These are phyloP conservation scores for Archaeoteleia sp. DNA, from an alignment of 2,888 invertebrate species.

Conservation along the genomic window DNA sequence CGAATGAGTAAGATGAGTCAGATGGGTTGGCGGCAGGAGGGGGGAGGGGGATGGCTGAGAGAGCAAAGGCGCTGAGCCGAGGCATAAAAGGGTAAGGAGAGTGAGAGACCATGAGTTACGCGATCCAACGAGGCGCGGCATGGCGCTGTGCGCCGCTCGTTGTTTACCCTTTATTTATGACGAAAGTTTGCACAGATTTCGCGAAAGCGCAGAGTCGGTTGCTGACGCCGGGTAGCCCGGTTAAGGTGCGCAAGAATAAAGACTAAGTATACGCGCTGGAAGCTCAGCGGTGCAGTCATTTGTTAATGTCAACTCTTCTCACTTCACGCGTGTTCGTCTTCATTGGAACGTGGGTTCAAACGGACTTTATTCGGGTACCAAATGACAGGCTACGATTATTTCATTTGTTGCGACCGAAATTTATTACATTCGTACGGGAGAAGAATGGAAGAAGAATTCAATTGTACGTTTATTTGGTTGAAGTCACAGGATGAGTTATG, in stretches of 20 bases:
- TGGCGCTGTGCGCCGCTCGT: slow-evolving; percentile 53
- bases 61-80: slow-evolving; percentile 19
- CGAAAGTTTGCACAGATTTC: slow-evolving; percentile 72
- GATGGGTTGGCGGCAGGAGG: slow-evolving; percentile 39
- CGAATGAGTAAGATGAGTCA: no score
- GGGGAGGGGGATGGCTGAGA: slow-evolving; percentile 35
- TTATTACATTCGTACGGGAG: no score
- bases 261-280: slow-evolving; percentile 51
- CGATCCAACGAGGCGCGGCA: slow-evolving; percentile 51
- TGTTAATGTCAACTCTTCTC: slow-evolving; percentile 63
- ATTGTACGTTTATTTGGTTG: no score
- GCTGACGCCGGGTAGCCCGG: slow-evolving; percentile 56
- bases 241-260: slow-evolving; percentile 56
- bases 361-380: background rate
- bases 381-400: no score
- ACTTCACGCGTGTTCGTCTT: slow-evolving; percentile 20
- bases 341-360: background rate
- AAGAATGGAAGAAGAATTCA: no score
- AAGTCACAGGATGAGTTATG: no score
- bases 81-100: slow-evolving; percentile 42
- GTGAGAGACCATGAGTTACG: slow-evolving; percentile 60
- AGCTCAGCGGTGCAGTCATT: slow-evolving; percentile 64
- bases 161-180: slow-evolving; percentile 74
- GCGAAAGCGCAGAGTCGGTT: slow-evolving; percentile 62
- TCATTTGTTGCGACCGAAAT: background rate